Conservation (phyloP, 2,888 invertebrate genomes). For the Lysandra coridon region DNA sequence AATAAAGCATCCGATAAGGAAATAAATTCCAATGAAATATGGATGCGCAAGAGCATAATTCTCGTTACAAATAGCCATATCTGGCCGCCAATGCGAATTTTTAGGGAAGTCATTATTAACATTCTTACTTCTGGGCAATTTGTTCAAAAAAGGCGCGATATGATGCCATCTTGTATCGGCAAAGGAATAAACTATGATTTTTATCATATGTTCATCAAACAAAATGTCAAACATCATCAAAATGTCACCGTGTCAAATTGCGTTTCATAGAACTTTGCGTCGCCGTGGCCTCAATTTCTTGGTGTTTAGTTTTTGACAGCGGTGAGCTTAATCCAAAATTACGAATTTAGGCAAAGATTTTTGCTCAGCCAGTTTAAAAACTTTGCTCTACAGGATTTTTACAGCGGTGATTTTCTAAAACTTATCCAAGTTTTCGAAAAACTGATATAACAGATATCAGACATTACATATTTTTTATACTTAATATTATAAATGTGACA, state of each 20-base stretch:
- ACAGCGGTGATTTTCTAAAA: too few species aligned
- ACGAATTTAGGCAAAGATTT: not conserved
- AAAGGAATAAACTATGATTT: not conserved
- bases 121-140: slow-evolving; percentile 25
- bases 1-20: not conserved
- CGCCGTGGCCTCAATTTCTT: not conserved
- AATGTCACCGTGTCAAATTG: slow-evolving; percentile 6
- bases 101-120: slow-evolving; percentile 25
- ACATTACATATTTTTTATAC: not conserved
- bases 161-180: slow-evolving; percentile 30
- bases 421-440: too few species aligned
- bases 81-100: not conserved
- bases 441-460: too few species aligned
- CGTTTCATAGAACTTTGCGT: slow-evolving; percentile 4
- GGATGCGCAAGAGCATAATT: not conserved
- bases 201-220: too few species aligned
- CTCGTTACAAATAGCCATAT: not conserved
- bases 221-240: not conserved
- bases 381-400: not conserved
- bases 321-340: not conserved
- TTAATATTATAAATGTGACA: not conserved
- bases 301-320: not conserved
- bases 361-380: not conserved
- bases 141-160: slow-evolving; percentile 23
- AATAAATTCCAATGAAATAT: not conserved